These are phyloP conservation scores for Gasterosteus aculeatus DNA, from an alignment of 2,113 vertebrate species.

Conservation along the genomic window DNA sequence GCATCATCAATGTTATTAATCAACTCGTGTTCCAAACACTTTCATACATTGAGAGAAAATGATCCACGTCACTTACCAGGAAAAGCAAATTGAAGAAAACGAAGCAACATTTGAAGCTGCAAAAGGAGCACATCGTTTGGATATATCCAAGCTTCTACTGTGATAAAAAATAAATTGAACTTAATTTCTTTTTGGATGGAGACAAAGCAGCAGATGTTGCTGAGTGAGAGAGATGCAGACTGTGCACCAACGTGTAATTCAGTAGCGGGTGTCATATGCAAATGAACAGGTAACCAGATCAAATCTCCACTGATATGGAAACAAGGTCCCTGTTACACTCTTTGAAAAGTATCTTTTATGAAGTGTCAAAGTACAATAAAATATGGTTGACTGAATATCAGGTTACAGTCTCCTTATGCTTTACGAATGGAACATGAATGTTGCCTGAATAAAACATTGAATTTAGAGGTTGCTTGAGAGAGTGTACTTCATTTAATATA, in stretches of 20 bases:
- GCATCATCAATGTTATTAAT: background rate
- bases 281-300: constrained; percentile 28
- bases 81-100: constrained; percentile 51
- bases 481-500: background rate
- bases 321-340: background rate
- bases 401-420: background rate
- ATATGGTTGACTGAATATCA: background rate
- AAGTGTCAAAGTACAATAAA: background rate
- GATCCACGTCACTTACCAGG: constrained; percentile 46
- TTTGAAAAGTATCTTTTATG: constrained; percentile 40
- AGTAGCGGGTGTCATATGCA: constrained; percentile 21
- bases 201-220: background rate
- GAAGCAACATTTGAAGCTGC: constrained; percentile 44
- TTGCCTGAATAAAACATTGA: background rate
- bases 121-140: constrained; percentile 18
- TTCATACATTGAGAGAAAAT: background rate
- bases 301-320: constrained; percentile 9
- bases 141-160: background rate
- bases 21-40: background rate
- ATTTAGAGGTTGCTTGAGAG: background rate
- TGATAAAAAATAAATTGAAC: background rate
- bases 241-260: background rate
- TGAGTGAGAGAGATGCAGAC: background rate
- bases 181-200: no score
- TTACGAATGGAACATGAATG: background rate